Conservation (phyloP, 2,113 vertebrate species). For the Phaethornis superciliosus region DNA sequence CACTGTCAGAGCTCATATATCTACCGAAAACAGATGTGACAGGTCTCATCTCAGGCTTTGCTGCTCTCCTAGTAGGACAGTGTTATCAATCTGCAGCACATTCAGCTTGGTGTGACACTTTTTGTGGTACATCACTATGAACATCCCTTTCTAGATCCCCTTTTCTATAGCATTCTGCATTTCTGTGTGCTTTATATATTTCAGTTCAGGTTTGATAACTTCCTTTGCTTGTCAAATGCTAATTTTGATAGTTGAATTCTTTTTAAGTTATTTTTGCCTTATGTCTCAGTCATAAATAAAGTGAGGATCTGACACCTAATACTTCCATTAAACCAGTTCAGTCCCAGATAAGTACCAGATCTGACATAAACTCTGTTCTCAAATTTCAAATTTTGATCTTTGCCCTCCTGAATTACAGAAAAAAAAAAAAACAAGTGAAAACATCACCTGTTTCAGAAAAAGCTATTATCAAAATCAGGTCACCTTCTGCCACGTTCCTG, state of each 20-base stretch:
- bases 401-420: background rate
- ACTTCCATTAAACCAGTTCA: background rate
- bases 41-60: background rate
- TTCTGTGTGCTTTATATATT: background rate
- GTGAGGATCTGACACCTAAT: background rate
- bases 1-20: slow-evolving; percentile 5
- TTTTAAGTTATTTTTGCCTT: background rate
- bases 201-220: background rate
- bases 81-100: background rate
- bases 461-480: slow-evolving; percentile 4
- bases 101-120: background rate
- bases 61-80: background rate
- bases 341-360: background rate
- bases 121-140: background rate
- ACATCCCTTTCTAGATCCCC: background rate
- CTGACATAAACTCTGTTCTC: background rate
- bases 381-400: background rate
- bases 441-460: background rate
- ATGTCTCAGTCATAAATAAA: background rate
- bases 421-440: background rate
- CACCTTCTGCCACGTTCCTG: background rate
- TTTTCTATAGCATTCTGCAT: background rate
- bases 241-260: background rate
- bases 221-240: background rate
- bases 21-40: background rate